Percentiles rank a stretch among this genome's conserved stretches.
Conservation (phyloP, 2,797 vertebrate species). For the Sciurus vulgaris region DNA sequence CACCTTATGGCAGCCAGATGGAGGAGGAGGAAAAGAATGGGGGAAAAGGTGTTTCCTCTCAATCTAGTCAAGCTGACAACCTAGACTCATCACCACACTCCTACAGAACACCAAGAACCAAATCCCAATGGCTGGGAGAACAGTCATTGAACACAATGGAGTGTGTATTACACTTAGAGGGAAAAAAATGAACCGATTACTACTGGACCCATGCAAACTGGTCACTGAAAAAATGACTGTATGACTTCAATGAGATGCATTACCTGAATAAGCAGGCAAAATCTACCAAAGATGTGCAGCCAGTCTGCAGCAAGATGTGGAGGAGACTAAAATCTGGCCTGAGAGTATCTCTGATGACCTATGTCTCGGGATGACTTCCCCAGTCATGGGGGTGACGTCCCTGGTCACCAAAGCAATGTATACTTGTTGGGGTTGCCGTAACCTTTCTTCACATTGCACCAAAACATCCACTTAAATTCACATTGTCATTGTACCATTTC, state of each 20-base stretch:
- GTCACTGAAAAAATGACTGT: not conserved
- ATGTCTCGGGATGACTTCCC: not conserved
- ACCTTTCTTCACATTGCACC: not conserved
- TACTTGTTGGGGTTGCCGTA: not conserved
- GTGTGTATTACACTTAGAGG: not conserved
- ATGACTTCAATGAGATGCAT: not conserved
- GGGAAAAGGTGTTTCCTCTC: not conserved
- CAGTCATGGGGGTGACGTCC: not conserved
- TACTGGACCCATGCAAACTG: not conserved
- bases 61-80: not conserved
- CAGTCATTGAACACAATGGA: not conserved
- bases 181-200: not conserved
- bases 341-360: not conserved
- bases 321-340: not conserved
- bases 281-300: not conserved
- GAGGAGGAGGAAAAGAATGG: no score
- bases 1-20: no score
- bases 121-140: not conserved
- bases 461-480: not conserved
- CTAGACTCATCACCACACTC: not conserved
- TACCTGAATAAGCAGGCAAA: not conserved
- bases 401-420: not conserved
- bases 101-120: not conserved
- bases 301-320: not conserved
- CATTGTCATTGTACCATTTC: not conserved